A percentile compares a stretch with the other conserved stretches of the same genome.
Conservation (phyloP, 2,113 vertebrate genomes). For the Pelodiscus sinensis region DNA sequence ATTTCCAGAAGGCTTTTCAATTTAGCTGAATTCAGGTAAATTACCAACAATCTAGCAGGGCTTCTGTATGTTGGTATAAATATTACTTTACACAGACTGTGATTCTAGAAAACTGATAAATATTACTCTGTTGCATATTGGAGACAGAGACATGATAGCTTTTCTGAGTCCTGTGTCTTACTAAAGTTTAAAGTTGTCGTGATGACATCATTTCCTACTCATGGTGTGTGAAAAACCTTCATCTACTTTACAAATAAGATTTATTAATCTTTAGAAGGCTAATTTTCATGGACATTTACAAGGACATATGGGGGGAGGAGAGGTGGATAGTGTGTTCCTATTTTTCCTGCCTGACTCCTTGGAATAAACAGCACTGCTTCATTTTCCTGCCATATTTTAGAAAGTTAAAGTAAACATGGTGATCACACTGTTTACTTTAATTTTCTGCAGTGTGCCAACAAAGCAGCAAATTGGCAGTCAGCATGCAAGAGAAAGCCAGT, state of each 20-base stretch:
- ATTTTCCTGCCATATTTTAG: conserved; percentile 73
- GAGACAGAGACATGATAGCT: background rate
- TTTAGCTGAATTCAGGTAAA: conserved; percentile 43
- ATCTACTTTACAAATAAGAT: conserved; percentile 43
- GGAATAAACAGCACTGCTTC: conserved; percentile 71
- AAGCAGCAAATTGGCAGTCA: conserved; percentile 75
- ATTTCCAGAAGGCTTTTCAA: conserved; percentile 22
- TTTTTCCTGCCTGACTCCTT: conserved; percentile 69
- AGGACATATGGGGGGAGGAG: conserved; percentile 55
- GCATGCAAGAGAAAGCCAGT: conserved; percentile 66
- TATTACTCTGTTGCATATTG: background rate
- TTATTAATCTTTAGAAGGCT: conserved; percentile 54
- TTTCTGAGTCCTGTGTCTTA: background rate
- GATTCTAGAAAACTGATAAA: conserved; percentile 31
- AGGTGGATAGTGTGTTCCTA: conserved; percentile 53
- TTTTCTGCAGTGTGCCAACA: conserved; percentile 71
- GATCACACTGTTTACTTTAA: conserved; percentile 75
- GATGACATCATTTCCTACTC: background rate
- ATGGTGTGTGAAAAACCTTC: conserved; percentile 28
- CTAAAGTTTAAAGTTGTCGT: background rate
- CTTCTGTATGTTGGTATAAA: conserved; percentile 42
- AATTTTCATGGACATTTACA: conserved; percentile 50
- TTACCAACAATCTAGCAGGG: background rate
- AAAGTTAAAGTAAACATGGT: conserved; percentile 74
- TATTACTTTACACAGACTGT: conserved; percentile 5